phyloP scores from a whole-genome alignment of 2,797 vertebrate species.

The Alosa sapidissima region DNA sequence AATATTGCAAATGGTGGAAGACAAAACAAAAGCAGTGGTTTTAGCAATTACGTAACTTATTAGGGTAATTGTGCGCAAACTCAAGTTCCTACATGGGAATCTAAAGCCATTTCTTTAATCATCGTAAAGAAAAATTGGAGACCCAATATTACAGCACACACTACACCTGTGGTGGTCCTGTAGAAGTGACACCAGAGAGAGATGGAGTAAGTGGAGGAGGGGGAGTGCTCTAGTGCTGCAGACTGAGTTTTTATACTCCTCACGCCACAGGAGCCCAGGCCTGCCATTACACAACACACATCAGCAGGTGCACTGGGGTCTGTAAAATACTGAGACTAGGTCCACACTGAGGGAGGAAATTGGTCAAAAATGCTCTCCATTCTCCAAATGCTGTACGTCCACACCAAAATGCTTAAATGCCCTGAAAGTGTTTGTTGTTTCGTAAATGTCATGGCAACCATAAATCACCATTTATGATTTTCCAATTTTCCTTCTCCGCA shows the following conservation, averaged over 20 bases:
- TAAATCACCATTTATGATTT: no score
- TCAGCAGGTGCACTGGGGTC: no score
- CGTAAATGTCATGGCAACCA: no score
- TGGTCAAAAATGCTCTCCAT: no score
- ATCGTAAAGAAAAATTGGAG: background rate
- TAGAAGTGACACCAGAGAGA: background rate
- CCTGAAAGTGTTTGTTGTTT: no score
- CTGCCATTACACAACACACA: background rate
- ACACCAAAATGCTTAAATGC: no score
- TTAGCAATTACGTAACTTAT: background rate
- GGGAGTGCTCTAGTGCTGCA: background rate
- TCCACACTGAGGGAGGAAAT: no score
- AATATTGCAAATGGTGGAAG: background rate
- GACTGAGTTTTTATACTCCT: background rate
- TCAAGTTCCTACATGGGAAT: background rate
- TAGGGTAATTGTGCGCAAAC: background rate
- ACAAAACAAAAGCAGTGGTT: background rate
- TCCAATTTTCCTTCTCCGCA: no score
- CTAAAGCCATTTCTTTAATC: background rate
- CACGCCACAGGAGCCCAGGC: background rate
- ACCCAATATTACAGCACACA: background rate
- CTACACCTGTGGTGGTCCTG: background rate
- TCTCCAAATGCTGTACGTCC: no score
- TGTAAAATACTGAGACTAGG: background rate
- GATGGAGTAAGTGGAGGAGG: background rate